Base-by-base conservation (phyloP, 2,888 invertebrate genomes). In the Andrena hattorfiana region DNA sequence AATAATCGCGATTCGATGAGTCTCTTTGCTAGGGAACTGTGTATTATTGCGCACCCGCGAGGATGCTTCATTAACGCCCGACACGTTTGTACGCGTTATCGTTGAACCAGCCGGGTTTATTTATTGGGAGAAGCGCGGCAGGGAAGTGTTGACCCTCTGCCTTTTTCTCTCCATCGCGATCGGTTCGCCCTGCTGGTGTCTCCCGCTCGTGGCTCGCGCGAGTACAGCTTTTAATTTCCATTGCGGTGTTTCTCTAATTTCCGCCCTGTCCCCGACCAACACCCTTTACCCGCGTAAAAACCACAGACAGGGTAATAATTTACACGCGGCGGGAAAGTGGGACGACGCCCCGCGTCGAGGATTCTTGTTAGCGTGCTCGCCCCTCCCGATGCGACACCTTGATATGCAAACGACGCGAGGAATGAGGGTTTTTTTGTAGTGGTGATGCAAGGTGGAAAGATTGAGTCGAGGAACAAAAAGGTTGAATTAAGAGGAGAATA, bases 181-280 rank as follows among this genome's bases (percentile, higher is more conserved):
- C 54, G 8, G 26, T 10, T 20, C 20, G 20, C 51, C 20, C 51
- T 13, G 42, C 1, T 42, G 26, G 5, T n/a, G 8, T 23, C 13
- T 48, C 35, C 23, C 10, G 35, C 64, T 8, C 26, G 28, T 35
- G 23, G 26, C 6, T 26, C 26, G 54, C 26, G 54, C 71, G 66
- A 42, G 16, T 20, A n/a, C 5, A 56, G 68, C 70, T 84, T 85
- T 85, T 85, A 85, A 81, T 85, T 84, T 81, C 42, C 74, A 81
- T 73, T 62, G 20, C 30, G 48, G 63, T 75, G 77, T 69, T 75
- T 54, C 64, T 64, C 64, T 72, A 77, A 85, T 85, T 85, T 84
- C 81, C 81, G 69, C 30, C 6, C 64, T 64, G 67, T 67, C 51
- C 10, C 42, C 23, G 20, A 42, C n/a, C 66, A 16, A 32, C 66